Percentiles rank a stretch among this genome's conserved stretches.
These are phyloP conservation scores for Sabatieria punctata DNA, from an alignment of 2,888 invertebrate genomes.

Conservation along the genomic window DNA sequence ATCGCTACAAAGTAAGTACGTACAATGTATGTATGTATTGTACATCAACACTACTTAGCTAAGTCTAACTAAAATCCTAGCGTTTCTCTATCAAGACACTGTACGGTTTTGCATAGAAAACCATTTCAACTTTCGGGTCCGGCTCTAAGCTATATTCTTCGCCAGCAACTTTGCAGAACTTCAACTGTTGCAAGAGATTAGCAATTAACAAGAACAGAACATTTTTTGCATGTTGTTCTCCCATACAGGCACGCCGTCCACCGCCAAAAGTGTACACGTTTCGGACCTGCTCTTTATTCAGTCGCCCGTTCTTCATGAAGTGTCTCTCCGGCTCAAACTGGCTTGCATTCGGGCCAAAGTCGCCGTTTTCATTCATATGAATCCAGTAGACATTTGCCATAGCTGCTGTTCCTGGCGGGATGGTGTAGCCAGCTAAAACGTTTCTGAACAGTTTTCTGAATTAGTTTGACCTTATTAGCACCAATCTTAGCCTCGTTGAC, in stretches of 20 bases:
- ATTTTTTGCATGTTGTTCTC: slow-evolving; percentile 27
- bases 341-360: not conserved
- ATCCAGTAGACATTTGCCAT: not conserved
- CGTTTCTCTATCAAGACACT: not conserved
- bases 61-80: too few species aligned
- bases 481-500: not conserved
- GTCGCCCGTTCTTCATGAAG: not conserved
- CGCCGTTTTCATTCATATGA: not conserved
- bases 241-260: slow-evolving; percentile 27
- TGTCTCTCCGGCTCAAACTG: not conserved
- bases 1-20: too few species aligned
- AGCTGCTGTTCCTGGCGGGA: not conserved
- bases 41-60: too few species aligned
- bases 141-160: not conserved
- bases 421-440: not conserved
- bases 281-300: not conserved
- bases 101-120: not conserved
- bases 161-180: slow-evolving; percentile 9
- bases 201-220: slow-evolving; percentile 25
- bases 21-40: too few species aligned
- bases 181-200: slow-evolving; percentile 20
- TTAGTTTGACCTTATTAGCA: not conserved
- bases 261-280: slow-evolving; percentile 26
- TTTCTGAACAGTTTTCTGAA: not conserved
- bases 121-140: not conserved